A percentile compares a stretch with the other conserved stretches of the same genome.
These are phyloP conservation scores for Pogonognathellus flavescens DNA, from an alignment of 1,140 invertebrate species.

Conservation along the genomic window DNA sequence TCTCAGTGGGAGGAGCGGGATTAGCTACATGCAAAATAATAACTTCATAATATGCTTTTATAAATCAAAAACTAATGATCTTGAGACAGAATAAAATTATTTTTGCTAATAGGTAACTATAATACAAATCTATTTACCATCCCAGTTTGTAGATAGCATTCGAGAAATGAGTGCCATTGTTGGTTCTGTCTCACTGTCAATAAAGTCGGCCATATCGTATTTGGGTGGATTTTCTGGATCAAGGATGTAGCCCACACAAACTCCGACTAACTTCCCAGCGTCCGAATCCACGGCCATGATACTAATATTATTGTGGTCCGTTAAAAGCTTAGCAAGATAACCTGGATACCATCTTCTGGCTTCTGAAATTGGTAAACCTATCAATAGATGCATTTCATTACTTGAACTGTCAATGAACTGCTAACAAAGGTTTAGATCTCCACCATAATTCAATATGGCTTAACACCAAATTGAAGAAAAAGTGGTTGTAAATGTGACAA, in stretches of 20 bases:
- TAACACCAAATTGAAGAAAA: too few relatives aligned
- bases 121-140: neutral
- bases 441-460: too few relatives aligned
- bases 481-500: too few relatives aligned
- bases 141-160: neutral
- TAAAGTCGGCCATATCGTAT: neutral
- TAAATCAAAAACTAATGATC: neutral
- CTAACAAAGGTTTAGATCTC: too few relatives aligned
- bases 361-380: neutral
- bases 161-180: neutral
- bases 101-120: too few relatives aligned
- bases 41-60: neutral
- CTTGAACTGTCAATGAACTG: too few relatives aligned
- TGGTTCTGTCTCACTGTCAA: constrained; percentile 15
- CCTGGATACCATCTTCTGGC: neutral
- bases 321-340: neutral
- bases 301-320: neutral
- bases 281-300: neutral
- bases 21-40: neutral
- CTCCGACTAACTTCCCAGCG: neutral
- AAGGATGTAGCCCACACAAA: neutral
- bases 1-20: neutral
- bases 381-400: neutral
- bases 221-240: neutral
- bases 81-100: too few relatives aligned